Base-by-base conservation (phyloP, 2,888 invertebrate species). In the Nebria salina region DNA sequence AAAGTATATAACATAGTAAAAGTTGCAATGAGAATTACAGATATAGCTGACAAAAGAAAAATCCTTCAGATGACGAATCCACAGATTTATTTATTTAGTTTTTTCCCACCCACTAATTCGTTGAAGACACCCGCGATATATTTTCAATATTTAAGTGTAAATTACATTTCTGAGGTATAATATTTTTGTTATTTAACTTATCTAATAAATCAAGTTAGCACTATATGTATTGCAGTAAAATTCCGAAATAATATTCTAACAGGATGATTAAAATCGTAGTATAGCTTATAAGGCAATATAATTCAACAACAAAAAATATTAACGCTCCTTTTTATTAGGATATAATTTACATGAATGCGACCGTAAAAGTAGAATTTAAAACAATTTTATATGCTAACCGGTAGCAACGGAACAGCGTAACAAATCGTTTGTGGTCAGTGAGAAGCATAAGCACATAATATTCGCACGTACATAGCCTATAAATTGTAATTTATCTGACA, bases 401-500 rank as follows among this genome's bases (percentile, higher is more conserved):
- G 54, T 54, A 54, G 54, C 7, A 54, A 54, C 54, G 54, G 54
- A 11, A 13, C 13, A 66, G 8, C 66, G 66, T 25, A 66, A 66
- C 15, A 66, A 66, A 66, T 66, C 66, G 66, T 25, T 25, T 66
- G 66, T 66, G 66, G 34, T 26, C 20, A 70, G 70, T 34, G 70
- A 25, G 11, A 13, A 70, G 70, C 70, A 26, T 6, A 34, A 70
- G 25, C 34, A 70, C 34, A 34, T 15, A 9, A 65, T 76, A 76
- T 76, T 72, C 65, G 25, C 72, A 77, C 77, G 77, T 34, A 72
- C 20, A 70, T 70, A 25, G n/a, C 64, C 72, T 43, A 77, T 77
- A 72, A 77, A 77, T 77, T 43, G 77, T 26, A 70, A 77, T 77
- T 77, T 77, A 77, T 77, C 76, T 65, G 42, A 11, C 70, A 70